Evolutionary conservation across 2,113 vertebrate species (phyloP).

Genomic region (Hiodon tergisus): DNA sequence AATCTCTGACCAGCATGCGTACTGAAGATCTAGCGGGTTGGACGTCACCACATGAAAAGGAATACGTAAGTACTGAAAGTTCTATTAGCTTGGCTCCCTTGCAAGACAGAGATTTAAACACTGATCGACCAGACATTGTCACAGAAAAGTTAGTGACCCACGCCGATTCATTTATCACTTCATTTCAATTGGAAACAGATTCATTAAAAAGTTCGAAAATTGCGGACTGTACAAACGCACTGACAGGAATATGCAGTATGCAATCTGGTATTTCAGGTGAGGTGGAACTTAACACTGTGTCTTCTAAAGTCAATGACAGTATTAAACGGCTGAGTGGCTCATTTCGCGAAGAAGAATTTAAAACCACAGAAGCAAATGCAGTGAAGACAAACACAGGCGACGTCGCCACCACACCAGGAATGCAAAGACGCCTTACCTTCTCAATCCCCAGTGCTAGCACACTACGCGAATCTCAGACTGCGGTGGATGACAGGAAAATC

Average conservation of each 20-base stretch:
- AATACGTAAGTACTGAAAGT: constrained; percentile 28
- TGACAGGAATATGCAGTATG: too few species aligned
- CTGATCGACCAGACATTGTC: not conserved
- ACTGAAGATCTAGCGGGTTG: constrained; percentile 38
- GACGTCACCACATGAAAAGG: constrained; percentile 37
- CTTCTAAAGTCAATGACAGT: not conserved
- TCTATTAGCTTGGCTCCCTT: constrained; percentile 14
- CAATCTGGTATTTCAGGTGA: not conserved
- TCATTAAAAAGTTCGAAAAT: not conserved
- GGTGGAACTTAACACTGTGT: not conserved
- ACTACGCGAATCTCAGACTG: not conserved
- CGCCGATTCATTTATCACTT: not conserved
- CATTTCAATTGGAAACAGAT: not conserved
- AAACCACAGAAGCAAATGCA: not conserved
- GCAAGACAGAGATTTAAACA: constrained; percentile 2
- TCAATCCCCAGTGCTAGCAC: not conserved
- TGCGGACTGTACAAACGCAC: not conserved
- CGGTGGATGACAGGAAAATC: not conserved
- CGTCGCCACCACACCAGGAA: not conserved
- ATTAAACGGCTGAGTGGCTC: not conserved
- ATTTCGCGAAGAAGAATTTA: not conserved
- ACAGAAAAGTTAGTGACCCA: constrained; percentile 7
- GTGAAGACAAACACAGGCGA: not conserved
- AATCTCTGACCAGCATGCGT: constrained; percentile 23
- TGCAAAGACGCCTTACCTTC: not conserved